Conservation (phyloP, 2,113 vertebrate genomes). For the Antigone vipio region DNA sequence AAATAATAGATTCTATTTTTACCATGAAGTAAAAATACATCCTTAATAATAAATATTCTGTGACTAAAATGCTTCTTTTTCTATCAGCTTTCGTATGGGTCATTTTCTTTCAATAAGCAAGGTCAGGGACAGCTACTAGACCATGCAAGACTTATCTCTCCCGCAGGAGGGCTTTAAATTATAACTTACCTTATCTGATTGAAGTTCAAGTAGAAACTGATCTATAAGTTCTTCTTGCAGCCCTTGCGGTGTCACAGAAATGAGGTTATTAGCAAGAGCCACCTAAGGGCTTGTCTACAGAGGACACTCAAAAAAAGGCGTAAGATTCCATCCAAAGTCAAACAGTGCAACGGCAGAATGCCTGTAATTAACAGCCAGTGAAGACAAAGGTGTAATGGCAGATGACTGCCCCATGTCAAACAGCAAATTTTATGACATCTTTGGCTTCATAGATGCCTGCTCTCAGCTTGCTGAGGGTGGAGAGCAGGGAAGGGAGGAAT, state of each 20-base stretch:
- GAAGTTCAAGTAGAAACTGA: constrained; percentile 28
- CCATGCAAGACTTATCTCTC: neutral
- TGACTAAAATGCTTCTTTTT: neutral
- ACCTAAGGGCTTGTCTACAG: neutral
- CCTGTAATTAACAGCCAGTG: neutral
- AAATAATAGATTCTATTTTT: neutral
- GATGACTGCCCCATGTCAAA: neutral
- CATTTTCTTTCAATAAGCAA: constrained; percentile 10
- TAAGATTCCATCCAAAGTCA: neutral
- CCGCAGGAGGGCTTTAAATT: neutral
- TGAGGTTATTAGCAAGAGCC: neutral
- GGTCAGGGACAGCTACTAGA: neutral
- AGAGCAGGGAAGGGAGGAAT: neutral
- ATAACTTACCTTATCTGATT: constrained; percentile 1
- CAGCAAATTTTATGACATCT: neutral
- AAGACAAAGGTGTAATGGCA: neutral
- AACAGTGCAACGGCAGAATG: neutral
- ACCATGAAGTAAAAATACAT: neutral
- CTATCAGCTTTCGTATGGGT: neutral
- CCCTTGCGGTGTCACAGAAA: neutral
- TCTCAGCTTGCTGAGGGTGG: neutral
- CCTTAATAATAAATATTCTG: neutral
- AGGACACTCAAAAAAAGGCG: neutral
- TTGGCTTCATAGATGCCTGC: neutral
- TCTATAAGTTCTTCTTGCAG: neutral